Evolutionary conservation across 2,797 vertebrate species (phyloP).

Genomic region (Acropternis orthonyx): DNA sequence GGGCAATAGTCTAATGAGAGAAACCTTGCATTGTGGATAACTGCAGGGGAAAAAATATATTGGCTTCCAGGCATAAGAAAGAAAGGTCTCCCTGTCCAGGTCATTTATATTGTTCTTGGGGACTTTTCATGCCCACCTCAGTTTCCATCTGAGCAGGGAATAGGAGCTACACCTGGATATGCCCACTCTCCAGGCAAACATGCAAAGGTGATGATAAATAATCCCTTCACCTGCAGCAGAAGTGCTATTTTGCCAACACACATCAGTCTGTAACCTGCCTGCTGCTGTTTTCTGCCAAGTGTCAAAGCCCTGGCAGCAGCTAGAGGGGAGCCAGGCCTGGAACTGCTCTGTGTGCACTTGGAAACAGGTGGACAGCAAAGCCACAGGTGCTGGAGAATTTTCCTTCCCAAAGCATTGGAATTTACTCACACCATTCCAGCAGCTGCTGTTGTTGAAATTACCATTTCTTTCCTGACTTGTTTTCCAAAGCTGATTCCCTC

Average conservation of each 20-base stretch:
- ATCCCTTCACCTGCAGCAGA: background rate
- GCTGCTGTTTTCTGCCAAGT: background rate
- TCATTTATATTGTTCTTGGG: background rate
- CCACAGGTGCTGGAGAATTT: background rate
- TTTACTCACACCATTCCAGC: background rate
- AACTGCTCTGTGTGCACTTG: background rate
- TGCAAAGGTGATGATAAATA: background rate
- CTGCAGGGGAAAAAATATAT: background rate
- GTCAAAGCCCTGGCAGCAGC: background rate
- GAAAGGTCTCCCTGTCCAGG: background rate
- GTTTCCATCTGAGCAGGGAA: background rate
- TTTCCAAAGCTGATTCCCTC: background rate
- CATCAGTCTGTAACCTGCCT: background rate
- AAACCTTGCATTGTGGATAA: background rate
- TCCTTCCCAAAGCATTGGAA: background rate
- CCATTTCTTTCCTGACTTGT: background rate
- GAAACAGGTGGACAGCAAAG: background rate
- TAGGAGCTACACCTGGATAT: no score
- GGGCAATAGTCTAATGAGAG: background rate
- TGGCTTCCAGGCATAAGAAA: background rate
- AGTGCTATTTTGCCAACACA: accelerated
- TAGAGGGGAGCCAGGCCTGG: background rate
- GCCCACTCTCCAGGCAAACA: background rate
- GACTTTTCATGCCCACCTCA: background rate
- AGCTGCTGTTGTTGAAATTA: background rate